Evolutionary conservation across 2,888 invertebrate genomes (phyloP).

Genomic region (Drosophila anomelani): DNA sequence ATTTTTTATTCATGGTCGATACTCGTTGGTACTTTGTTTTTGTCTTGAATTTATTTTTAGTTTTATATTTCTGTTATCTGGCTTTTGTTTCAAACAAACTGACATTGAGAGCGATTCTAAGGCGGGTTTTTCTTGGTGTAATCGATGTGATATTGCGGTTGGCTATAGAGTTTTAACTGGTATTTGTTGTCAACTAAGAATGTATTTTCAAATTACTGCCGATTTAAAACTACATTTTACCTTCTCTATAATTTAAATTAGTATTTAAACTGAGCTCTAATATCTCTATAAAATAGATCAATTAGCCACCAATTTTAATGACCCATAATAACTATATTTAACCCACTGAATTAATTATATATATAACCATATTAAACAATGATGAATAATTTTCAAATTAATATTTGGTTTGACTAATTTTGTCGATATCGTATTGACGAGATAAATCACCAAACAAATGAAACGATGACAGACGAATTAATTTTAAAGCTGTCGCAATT

Average conservation of each 20-base stretch:
- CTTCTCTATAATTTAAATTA: neutral
- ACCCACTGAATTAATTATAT: neutral
- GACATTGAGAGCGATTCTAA: constrained; percentile 59
- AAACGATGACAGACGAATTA: constrained; percentile 3
- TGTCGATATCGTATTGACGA: neutral
- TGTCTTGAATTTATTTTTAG: constrained; percentile 6
- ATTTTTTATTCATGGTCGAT: constrained; percentile 39
- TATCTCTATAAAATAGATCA: neutral
- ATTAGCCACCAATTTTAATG: neutral
- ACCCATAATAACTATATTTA: neutral
- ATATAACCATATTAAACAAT: neutral
- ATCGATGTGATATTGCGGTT: neutral
- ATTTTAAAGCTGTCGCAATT: neutral
- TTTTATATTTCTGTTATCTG: constrained; percentile 20
- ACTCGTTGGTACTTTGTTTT: constrained; percentile 2
- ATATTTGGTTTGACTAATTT: constrained; percentile 5
- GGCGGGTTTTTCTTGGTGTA: constrained; percentile 23
- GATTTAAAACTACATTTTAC: neutral
- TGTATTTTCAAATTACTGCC: too few species aligned
- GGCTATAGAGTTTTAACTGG: neutral
- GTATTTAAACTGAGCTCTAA: neutral
- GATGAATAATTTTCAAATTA: constrained; percentile 11
- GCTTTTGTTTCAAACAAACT: constrained; percentile 23
- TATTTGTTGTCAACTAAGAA: too few species aligned
- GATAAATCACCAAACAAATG: constrained; percentile 10